Evolutionary conservation across 2,888 invertebrate genomes (phyloP).

Genomic region (Magallana nippona): DNA sequence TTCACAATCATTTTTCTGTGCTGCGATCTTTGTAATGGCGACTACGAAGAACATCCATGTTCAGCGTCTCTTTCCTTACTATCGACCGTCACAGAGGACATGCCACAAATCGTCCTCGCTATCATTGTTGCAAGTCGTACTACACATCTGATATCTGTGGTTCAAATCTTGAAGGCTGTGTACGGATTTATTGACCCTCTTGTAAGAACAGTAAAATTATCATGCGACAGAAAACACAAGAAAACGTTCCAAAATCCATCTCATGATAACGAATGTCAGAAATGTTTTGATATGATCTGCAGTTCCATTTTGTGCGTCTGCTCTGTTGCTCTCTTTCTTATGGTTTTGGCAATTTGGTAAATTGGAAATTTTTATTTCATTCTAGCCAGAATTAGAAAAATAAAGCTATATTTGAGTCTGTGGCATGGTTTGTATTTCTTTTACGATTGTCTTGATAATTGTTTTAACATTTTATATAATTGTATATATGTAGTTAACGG

Average conservation of each 20-base stretch:
- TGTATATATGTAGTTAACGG: too few species aligned
- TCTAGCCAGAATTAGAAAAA: too few species aligned
- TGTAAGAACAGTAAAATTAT: neutral
- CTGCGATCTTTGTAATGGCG: neutral
- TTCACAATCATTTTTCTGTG: neutral
- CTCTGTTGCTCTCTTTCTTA: too few species aligned
- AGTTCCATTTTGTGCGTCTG: too few species aligned
- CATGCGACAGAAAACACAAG: neutral
- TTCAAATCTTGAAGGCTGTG: constrained; percentile 7
- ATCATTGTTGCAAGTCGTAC: neutral
- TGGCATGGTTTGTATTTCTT: too few species aligned
- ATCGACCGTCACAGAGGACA: neutral
- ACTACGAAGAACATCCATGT: neutral
- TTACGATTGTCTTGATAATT: too few species aligned
- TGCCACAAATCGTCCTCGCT: constrained; percentile 24
- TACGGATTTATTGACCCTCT: constrained; percentile 4
- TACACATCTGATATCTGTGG: neutral
- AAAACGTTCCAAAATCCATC: neutral
- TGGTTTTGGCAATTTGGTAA: too few species aligned
- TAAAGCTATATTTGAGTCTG: too few species aligned
- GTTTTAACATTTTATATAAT: too few species aligned
- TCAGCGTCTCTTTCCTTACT: neutral
- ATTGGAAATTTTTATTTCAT: too few species aligned
- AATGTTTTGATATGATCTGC: too few species aligned
- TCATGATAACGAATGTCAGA: too few species aligned